Base-by-base conservation (phyloP, 2,888 invertebrate genomes). In the Chromoteleia sp. region DNA sequence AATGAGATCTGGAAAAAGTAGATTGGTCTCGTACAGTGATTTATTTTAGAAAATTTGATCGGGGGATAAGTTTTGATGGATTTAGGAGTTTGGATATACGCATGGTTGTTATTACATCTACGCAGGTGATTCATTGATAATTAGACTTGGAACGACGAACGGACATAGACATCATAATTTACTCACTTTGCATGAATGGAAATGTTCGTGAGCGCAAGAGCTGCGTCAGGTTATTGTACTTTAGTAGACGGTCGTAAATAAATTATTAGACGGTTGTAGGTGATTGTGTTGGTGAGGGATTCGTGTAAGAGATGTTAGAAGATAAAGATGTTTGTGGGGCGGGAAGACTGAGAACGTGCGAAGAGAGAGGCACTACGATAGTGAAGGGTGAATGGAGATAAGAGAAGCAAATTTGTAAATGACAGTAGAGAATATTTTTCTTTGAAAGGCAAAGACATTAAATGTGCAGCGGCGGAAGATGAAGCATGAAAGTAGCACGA, bases 131-230 rank as follows among this genome's bases (percentile, higher is more conserved):
- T 50, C 41, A 59, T 43, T 59, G 59, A 41, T 43, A 41, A 43
- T 59, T 15, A 10, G 29, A 41, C 17, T 21, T 33, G n/a, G 14
- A 19, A 58, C 39, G 21, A 39, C 39, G 39, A 39, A 21, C 30
- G 10, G 19, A 33, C 29, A 15, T 29, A 50, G 29, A 14, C 29
- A 21, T 7, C 10, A 14, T 36, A 17, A 65, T 50, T 50, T 65
- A 50, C 36, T 65, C 21, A 65, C 50, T 36, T 25, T 65, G 39
- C 39, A 50, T 65, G 65, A 63, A 63, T 63, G 63, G 19, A 33
- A 1, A 12, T 50, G 21, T 63, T 10, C 7, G 48, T 10, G 39
- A 19, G 36, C 15, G 19, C 8, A 12, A 14, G 50, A 25, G 14
- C 14, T 14, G 10, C 21, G 29, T 29, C 25, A 12, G 65, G 48